Base-by-base conservation (phyloP, 1,140 invertebrate genomes). In the Stratiolaelaps scimitus region DNA sequence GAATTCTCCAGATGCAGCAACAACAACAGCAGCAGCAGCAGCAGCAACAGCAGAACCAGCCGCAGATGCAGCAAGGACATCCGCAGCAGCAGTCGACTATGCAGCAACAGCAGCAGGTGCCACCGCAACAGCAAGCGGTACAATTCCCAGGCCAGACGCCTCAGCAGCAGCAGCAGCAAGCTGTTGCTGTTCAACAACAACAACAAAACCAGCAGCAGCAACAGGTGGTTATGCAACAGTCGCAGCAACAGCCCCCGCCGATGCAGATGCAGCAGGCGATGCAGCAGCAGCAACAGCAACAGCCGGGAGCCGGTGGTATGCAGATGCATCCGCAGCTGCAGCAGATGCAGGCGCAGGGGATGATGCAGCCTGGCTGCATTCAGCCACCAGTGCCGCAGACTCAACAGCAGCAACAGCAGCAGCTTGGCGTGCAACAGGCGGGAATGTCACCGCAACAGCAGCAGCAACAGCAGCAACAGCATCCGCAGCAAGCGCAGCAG, bases 1-100 rank as follows among this genome's bases (percentile, higher is more conserved):
- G 53, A 34, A 29, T 60, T 29, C 23, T 60, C 15, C 53, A 60
- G 23, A 26, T 60, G 53, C 53, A 60, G 23, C 53, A 48, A 15
- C 47, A 48, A 15, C 47, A 48, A 15, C 47, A 48, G 15, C 47
- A 48, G 15, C 47, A 48, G 26, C 47, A 60, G 34, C 53, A 60
- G 23, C 53, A 60, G 53, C 53, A 26, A 17, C 53, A 60, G 53
- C 53, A 60, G 53, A 60, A 60, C 34, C 53, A 60, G 53, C 53
- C 53, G 53, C 53, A 60, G 53, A 60, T 60, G 53, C 53, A 60
- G 53, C 53, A 60, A 60, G 53, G 53, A 60, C 53, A 60, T 60
- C 53, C 26, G 53, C 53, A 60, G 53, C 53, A 60, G 34, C 53
- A 60, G 53, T 34, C 26, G 34, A 34, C 34, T 34, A 26, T 60